phyloP scores from a whole-genome alignment of 2,888 invertebrate genomes.

The Folsomia candida region DNA sequence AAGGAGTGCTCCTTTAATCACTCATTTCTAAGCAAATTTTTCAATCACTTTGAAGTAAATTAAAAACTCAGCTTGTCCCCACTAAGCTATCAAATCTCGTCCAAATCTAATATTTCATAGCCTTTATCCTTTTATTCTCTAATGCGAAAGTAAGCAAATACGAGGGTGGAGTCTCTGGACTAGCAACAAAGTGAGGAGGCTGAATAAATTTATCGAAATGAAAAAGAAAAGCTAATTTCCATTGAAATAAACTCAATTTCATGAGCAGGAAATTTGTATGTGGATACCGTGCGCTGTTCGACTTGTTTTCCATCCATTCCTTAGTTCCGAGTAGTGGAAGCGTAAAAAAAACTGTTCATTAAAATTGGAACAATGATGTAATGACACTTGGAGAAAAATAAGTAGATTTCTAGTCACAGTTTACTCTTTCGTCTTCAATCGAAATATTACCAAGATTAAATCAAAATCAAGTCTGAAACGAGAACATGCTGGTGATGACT shows the following conservation, averaged over 20 bases:
- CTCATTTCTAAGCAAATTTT: constrained; percentile 22
- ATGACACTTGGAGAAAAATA: constrained; percentile 7
- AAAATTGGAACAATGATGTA: neutral
- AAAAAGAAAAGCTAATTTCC: neutral
- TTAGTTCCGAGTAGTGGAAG: too few relatives aligned
- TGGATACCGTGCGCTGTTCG: too few relatives aligned
- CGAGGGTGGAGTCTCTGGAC: too few relatives aligned
- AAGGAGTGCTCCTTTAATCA: constrained; percentile 16
- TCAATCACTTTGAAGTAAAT: constrained; percentile 13
- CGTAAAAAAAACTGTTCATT: neutral
- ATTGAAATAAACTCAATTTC: neutral
- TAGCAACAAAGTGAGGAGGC: neutral
- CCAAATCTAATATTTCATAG: neutral
- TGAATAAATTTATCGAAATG: neutral
- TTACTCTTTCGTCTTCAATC: constrained; percentile 13
- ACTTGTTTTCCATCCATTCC: too few relatives aligned
- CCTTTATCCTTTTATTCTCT: too few relatives aligned
- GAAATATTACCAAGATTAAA: neutral
- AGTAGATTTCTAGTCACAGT: neutral
- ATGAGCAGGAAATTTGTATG: neutral
- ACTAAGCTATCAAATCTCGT: neutral
- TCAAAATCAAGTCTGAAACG: constrained; percentile 21
- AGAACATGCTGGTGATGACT: constrained; percentile 19
- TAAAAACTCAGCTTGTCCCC: neutral
- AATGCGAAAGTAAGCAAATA: too few relatives aligned